These are phyloP conservation scores for Micromesistius poutassou DNA, from an alignment of 2,797 vertebrate species.

Conservation along the genomic window DNA sequence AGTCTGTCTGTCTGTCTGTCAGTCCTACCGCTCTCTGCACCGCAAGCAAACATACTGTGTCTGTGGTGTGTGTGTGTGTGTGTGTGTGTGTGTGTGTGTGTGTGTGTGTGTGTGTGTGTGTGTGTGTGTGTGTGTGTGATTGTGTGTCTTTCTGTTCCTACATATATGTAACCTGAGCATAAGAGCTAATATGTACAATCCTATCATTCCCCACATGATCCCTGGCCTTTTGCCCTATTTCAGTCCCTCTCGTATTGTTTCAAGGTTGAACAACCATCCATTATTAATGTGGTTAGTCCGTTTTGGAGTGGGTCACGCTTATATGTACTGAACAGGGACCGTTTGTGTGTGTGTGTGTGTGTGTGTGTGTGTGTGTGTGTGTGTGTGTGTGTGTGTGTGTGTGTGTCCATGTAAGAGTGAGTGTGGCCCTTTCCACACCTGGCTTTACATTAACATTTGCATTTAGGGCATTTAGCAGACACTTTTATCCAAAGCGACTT, in stretches of 20 bases:
- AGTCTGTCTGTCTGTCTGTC: background rate
- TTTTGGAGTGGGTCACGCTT: slow-evolving; percentile 38
- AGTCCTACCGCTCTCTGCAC: too few relatives aligned
- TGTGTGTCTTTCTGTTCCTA: background rate
- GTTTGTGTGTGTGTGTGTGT: slow-evolving; percentile 13
- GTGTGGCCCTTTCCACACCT: background rate
- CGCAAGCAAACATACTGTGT: too few relatives aligned
- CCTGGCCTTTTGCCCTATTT: background rate
- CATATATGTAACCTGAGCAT: slow-evolving; percentile 30
- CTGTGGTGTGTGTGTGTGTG: too few relatives aligned
- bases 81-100: too few relatives aligned
- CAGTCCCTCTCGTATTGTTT: slow-evolving; percentile 21
- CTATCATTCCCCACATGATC: slow-evolving; percentile 27
- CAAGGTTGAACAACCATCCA: slow-evolving; percentile 17
- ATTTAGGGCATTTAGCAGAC: too few relatives aligned
- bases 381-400: too few relatives aligned
- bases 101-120: too few relatives aligned
- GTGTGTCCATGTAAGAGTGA: background rate
- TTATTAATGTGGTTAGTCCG: slow-evolving; percentile 30
- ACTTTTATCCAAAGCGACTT: too few relatives aligned
- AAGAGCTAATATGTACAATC: slow-evolving; percentile 20
- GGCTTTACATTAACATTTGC: too few relatives aligned
- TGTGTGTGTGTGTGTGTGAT: too few relatives aligned
- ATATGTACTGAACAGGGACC: slow-evolving; percentile 44
- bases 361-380: background rate